phyloP scores from a whole-genome alignment of 1,140 invertebrate genomes.

The Heliconius melpomene region DNA sequence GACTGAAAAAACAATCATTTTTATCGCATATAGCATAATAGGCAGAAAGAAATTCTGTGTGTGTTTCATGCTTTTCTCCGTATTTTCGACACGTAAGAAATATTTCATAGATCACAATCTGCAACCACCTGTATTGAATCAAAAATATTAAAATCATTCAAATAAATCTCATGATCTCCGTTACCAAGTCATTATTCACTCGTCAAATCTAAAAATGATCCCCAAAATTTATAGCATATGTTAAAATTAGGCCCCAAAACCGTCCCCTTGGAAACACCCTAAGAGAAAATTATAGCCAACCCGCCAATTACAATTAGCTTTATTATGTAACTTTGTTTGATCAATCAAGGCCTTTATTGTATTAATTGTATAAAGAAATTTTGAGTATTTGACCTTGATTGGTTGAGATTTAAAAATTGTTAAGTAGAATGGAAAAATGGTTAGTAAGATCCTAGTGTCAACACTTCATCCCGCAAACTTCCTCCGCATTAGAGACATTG shows the following conservation, averaged over 20 bases:
- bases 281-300: constrained; percentile 48
- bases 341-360: constrained; percentile 41
- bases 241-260: constrained; percentile 33
- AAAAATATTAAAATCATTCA: too few relatives aligned
- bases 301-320: constrained; percentile 61
- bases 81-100: too few relatives aligned
- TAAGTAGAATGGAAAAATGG: background rate
- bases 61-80: too few relatives aligned
- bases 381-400: background rate
- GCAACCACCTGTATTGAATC: background rate
- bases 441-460: background rate
- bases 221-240: constrained; percentile 40
- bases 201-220: background rate
- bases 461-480: background rate
- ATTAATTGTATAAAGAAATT: background rate
- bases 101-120: background rate
- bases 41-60: too few relatives aligned
- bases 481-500: too few relatives aligned
- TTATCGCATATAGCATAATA: too few relatives aligned
- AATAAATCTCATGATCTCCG: background rate
- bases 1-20: too few relatives aligned
- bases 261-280: constrained; percentile 46
- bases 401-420: background rate
- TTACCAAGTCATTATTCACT: background rate
- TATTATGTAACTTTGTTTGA: constrained; percentile 49